These are phyloP conservation scores for Acronicta alni DNA, from an alignment of 2,888 invertebrate genomes.

Conservation along the genomic window DNA sequence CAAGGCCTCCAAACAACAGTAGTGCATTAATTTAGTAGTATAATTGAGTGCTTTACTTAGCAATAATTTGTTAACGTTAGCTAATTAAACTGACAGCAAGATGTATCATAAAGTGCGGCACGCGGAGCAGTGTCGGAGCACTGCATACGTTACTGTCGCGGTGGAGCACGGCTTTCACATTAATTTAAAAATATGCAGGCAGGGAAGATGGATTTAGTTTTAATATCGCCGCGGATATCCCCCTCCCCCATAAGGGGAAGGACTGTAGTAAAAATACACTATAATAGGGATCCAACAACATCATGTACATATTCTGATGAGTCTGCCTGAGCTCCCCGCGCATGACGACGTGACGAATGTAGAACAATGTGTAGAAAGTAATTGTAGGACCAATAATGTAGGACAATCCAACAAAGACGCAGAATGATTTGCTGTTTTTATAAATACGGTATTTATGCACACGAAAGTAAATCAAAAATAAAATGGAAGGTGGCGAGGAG, in stretches of 20 bases:
- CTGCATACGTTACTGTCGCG: constrained; percentile 14
- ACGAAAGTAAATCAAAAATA: constrained; percentile 29
- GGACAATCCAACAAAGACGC: constrained; percentile 21
- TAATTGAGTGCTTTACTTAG: constrained; percentile 48
- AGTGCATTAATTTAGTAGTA: constrained; percentile 26
- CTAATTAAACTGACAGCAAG: constrained; percentile 7
- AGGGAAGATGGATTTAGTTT: constrained; percentile 11
- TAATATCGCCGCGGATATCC: not conserved
- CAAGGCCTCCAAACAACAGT: not conserved
- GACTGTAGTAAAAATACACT: not conserved
- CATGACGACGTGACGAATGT: not conserved
- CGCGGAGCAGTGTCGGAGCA: not conserved
- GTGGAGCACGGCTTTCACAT: constrained; percentile 16
- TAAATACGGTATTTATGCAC: constrained; percentile 17
- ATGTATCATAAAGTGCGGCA: not conserved
- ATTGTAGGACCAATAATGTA: constrained; percentile 9
- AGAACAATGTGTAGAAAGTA: not conserved
- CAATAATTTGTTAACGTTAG: constrained; percentile 37
- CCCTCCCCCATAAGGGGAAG: not conserved
- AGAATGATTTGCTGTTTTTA: constrained; percentile 30
- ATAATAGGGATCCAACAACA: not conserved
- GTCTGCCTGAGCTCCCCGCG: not conserved
- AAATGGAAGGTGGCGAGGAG: constrained; percentile 25
- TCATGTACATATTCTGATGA: not conserved
- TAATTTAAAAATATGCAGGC: constrained; percentile 20